These are phyloP conservation scores for Puffinus mauretanicus DNA, from an alignment of 2,113 vertebrate species.

Conservation along the genomic window DNA sequence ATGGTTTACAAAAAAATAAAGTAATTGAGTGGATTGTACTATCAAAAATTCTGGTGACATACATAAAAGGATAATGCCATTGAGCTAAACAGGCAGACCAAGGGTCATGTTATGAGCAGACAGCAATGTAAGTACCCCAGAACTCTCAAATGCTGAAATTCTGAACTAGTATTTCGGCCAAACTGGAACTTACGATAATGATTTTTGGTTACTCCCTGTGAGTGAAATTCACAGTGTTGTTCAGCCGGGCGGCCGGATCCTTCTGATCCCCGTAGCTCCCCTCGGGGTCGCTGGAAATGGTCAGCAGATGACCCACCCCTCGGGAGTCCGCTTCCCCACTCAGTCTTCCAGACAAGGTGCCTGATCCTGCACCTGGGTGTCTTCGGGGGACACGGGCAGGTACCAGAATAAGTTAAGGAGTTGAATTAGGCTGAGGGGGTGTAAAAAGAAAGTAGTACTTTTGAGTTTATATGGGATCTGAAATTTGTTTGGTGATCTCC, in stretches of 20 bases:
- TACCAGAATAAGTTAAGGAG: neutral
- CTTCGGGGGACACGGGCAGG: neutral
- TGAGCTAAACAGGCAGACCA: neutral
- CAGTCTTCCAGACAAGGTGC: neutral
- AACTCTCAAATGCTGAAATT: neutral
- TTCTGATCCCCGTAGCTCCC: neutral
- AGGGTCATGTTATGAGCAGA: neutral
- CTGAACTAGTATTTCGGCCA: neutral
- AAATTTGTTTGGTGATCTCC: neutral
- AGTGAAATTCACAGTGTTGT: neutral
- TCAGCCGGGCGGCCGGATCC: neutral
- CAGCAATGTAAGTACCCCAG: neutral
- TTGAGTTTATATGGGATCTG: neutral
- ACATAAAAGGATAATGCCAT: neutral
- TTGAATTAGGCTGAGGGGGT: neutral
- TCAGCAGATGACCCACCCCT: neutral
- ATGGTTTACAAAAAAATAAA: neutral
- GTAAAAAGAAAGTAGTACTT: neutral
- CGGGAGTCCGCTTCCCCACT: fast-evolving
- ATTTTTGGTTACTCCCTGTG: neutral
- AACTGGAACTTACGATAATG: neutral
- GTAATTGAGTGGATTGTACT: neutral
- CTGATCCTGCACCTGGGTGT: neutral
- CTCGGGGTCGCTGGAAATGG: neutral
- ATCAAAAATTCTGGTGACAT: neutral